Evolutionary conservation across 1,140 invertebrate genomes (phyloP).

Genomic region (Apis florea): DNA sequence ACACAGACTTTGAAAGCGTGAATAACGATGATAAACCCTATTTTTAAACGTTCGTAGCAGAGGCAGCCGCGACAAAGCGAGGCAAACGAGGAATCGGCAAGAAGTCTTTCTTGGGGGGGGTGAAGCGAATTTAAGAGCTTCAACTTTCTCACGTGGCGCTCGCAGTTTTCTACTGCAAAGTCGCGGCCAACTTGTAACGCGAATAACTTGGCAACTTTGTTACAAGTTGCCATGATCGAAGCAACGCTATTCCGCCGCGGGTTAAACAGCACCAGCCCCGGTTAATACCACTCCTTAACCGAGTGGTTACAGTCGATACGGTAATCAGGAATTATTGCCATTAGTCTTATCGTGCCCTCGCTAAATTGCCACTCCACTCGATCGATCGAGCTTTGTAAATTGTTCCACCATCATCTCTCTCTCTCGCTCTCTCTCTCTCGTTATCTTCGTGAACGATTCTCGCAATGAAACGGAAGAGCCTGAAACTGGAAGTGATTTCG

Average conservation of each 20-base stretch:
- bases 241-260: background rate
- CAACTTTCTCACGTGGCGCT: constrained; percentile 5
- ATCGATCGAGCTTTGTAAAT: background rate
- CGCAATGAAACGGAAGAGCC: background rate
- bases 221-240: constrained; percentile 10
- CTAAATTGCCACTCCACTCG: background rate
- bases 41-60: background rate
- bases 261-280: background rate
- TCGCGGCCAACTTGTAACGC: background rate
- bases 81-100: background rate
- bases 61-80: background rate
- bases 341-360: background rate
- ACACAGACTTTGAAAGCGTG: background rate
- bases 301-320: background rate
- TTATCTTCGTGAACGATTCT: background rate
- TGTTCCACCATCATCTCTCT: background rate
- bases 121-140: constrained; percentile 13
- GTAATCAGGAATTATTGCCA: background rate
- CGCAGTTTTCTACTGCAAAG: background rate
- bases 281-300: background rate
- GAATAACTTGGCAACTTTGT: constrained; percentile 20
- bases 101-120: background rate
- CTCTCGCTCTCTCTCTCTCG: no score
- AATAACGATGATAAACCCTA: background rate
- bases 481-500: background rate